These are phyloP conservation scores for Sacculina carcini DNA, from an alignment of 2,888 invertebrate species.

Conservation along the genomic window DNA sequence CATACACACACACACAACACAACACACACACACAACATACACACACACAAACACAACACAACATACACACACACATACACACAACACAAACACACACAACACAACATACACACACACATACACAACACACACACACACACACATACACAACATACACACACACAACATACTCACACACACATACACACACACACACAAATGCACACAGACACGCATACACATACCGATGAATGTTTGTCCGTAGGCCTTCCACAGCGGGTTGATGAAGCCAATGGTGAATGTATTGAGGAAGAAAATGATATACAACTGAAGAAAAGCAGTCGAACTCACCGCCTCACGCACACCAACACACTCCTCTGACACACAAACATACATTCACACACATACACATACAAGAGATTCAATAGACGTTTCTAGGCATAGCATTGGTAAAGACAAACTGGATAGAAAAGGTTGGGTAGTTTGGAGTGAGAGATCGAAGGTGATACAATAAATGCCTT, in stretches of 20 bases:
- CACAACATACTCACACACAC: neutral
- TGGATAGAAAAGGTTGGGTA: no score
- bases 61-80: neutral
- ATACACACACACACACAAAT: neutral
- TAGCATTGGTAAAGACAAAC: no score
- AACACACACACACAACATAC: neutral
- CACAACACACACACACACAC: no score
- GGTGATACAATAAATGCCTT: no score
- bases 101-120: neutral
- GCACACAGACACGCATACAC: neutral
- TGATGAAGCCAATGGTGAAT: slow-evolving; percentile 18
- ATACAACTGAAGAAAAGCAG: slow-evolving; percentile 19
- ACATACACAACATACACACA: neutral
- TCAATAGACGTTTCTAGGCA: no score
- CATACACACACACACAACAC: neutral
- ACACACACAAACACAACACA: neutral
- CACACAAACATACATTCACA: no score
- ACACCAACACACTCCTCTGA: slow-evolving; percentile 12
- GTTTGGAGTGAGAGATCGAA: no score
- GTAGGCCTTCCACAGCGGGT: slow-evolving; percentile 21
- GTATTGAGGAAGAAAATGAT: slow-evolving; percentile 18
- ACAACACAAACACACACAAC: neutral
- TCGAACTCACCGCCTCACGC: slow-evolving; percentile 16
- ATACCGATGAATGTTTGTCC: slow-evolving; percentile 21
- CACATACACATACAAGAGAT: no score